Conservation (phyloP, 2,888 invertebrate genomes). For the Scaeva pyrastri region DNA sequence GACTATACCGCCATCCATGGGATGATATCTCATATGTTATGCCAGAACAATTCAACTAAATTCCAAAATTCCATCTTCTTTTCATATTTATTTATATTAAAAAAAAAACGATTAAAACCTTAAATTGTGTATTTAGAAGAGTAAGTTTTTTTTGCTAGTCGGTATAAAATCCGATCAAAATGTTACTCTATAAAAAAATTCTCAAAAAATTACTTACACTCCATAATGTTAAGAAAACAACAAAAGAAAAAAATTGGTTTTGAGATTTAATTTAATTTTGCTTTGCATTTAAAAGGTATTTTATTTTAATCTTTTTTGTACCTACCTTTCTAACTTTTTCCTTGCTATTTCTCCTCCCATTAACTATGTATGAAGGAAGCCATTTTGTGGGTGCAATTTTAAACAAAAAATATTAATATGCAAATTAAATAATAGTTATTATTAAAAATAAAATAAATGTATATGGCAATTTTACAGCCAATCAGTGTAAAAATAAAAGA, state of each 20-base stretch:
- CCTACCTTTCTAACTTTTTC: neutral
- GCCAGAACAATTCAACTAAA: constrained; percentile 83
- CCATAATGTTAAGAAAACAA: constrained; percentile 64
- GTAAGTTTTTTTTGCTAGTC: constrained; percentile 44
- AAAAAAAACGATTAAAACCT: constrained; percentile 34
- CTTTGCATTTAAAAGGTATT: constrained; percentile 65
- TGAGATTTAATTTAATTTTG: constrained; percentile 61
- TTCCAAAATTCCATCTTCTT: constrained; percentile 75
- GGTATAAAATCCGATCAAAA: constrained; percentile 51
- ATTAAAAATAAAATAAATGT: neutral
- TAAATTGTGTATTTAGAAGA: constrained; percentile 69
- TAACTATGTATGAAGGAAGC: neutral
- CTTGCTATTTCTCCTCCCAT: neutral
- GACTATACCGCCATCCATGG: constrained; percentile 99
- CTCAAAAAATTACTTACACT: constrained; percentile 68
- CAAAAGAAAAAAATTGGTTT: constrained; percentile 42
- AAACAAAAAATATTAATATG: neutral
- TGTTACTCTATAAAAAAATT: constrained; percentile 31
- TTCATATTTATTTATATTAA: constrained; percentile 70
- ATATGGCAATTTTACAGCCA: constrained; percentile 8
- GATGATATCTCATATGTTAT: constrained; percentile 92
- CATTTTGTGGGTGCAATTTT: neutral
- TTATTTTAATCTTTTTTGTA: constrained; percentile 22
- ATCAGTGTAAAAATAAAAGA: neutral
- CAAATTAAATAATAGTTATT: neutral